phyloP scores from a whole-genome alignment of 2,113 vertebrate genomes.

The Arothron firmamentum region DNA sequence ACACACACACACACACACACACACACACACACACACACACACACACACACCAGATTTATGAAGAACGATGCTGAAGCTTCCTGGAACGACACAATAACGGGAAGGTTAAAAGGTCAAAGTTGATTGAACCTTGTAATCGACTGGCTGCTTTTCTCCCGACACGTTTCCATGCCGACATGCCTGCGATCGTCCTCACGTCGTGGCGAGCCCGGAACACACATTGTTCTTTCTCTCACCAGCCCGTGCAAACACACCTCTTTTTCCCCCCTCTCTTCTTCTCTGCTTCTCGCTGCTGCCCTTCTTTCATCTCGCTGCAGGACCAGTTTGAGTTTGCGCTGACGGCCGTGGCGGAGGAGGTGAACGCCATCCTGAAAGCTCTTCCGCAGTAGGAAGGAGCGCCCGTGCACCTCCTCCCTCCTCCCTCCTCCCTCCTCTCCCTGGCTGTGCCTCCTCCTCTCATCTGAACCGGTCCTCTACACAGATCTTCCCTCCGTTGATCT shows the following conservation, averaged over 20 bases:
- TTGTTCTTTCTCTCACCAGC: no score
- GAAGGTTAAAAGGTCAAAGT: background rate
- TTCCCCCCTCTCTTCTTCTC: background rate
- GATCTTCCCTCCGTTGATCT: no score
- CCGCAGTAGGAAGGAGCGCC: conserved; percentile 56
- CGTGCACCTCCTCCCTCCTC: conserved; percentile 2
- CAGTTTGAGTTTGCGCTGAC: conserved; percentile 74
- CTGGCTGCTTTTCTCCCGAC: no score
- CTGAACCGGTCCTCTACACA: no score
- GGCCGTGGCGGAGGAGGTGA: conserved; percentile 72
- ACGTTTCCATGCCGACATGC: no score
- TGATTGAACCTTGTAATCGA: background rate
- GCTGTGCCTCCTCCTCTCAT: background rate
- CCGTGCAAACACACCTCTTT: no score
- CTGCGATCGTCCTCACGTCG: no score
- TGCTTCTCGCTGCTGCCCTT: background rate
- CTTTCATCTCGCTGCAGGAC: conserved; percentile 45
- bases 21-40: background rate
- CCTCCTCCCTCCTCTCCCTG: background rate
- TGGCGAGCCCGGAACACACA: no score
- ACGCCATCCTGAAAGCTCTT: conserved; percentile 69
- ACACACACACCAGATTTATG: background rate
- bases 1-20: background rate
- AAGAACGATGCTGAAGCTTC: background rate
- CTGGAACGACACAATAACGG: background rate